Conservation (phyloP, 2,888 invertebrate genomes). For the Notodonta dromedarius region DNA sequence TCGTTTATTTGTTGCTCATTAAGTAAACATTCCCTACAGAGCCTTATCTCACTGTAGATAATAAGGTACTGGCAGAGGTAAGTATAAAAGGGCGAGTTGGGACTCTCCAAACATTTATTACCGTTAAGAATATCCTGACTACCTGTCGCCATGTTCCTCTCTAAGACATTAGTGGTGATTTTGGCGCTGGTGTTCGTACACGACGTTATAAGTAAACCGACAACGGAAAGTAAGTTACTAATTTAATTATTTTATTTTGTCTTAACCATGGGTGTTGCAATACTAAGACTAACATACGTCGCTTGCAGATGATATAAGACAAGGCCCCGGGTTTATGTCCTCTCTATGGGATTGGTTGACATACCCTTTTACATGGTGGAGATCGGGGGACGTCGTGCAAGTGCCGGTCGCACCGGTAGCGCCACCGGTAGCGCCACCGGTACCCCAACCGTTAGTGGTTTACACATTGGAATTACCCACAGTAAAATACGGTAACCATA, state of each 20-base stretch:
- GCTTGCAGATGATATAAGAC: constrained; percentile 66
- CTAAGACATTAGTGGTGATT: constrained; percentile 49
- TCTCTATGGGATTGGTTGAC: constrained; percentile 77
- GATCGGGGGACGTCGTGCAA: constrained; percentile 45
- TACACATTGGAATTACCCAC: constrained; percentile 43
- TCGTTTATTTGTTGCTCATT: constrained; percentile 69
- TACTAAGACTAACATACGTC: constrained; percentile 31
- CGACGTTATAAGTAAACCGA: constrained; percentile 60
- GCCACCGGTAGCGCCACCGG: constrained; percentile 27
- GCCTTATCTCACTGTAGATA: constrained; percentile 74
- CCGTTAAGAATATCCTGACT: constrained; percentile 42
- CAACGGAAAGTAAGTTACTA: constrained; percentile 58
- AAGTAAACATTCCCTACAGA: constrained; percentile 77
- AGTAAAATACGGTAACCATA: constrained; percentile 61
- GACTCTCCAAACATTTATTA: constrained; percentile 68
- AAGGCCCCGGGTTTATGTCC: constrained; percentile 68
- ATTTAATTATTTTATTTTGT: not conserved
- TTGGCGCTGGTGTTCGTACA: constrained; percentile 55
- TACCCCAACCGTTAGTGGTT: constrained; percentile 47
- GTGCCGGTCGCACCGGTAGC: constrained; percentile 31
- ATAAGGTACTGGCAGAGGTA: constrained; percentile 52
- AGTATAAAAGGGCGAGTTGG: constrained; percentile 66
- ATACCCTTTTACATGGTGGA: constrained; percentile 77
- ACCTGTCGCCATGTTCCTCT: constrained; percentile 53
- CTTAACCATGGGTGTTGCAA: not conserved